Evolutionary conservation across 2,113 vertebrate genomes (phyloP), one percentile per base, ranked within the genome.

Genomic region (Mormyrus lacerda): DNA sequence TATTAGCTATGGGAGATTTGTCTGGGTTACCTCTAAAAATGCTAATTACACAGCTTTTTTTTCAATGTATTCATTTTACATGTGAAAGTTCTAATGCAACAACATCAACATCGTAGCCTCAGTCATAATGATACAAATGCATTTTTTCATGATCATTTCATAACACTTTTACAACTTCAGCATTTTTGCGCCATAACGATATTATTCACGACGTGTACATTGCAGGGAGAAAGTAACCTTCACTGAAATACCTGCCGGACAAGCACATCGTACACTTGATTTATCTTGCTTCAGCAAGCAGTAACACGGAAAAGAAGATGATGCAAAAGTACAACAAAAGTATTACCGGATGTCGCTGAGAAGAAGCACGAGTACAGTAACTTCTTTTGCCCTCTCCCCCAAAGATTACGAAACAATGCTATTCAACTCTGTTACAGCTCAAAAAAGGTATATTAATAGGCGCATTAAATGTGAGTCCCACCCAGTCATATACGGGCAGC

Each of bases 271-370:
- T 39, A 55, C 48, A 17, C 47, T 85, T 48, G 83, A 50, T 53
- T 31, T 48, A 11, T 19, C 31, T 83, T n/a, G 24, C 31, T 45
- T n/a, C 39, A 21, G 82, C 48, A 27, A 69, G 61, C n/a, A 69
- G 61, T n/a, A 55, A 17, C 35, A 48, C 44, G 31, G 84, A 58
- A 79, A 79, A 10, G 31, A 58, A 79, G 47, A 10, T 3, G 27
- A 58, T 5, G 47, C 53, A 27, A n/a, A 90, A 44, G 17, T 87
- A 21, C 15, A 87, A 84, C 39, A 27, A 93, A 93, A 88, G 91
- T n/a, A 82, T 48, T 89, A 89, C 90, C 92, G 93, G 91, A 24
- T 93, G 95, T 92, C 93, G 92, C 92, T 89, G 76, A 92, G 50
- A 44, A 91, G 27, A 91, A 89, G 89, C 89, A 89, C 93, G 0